Percentiles rank a stretch among this genome's conserved stretches.
phyloP scores from a whole-genome alignment of 2,888 invertebrate species.

The Diadegma fenestrale region DNA sequence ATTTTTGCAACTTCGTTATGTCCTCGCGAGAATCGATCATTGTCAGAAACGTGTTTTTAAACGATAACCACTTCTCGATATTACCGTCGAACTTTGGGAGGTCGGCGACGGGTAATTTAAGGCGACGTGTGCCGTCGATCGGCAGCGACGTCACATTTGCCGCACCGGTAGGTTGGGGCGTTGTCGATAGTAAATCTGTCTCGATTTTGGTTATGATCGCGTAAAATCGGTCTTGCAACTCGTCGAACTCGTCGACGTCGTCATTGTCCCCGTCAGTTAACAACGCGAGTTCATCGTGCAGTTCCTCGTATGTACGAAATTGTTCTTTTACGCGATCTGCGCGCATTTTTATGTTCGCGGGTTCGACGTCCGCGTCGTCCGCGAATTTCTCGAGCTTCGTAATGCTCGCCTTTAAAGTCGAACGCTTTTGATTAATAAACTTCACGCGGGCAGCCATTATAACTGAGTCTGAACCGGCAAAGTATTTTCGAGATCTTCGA shows the following conservation, averaged over 20 bases:
- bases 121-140: no score
- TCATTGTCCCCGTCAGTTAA: conserved; percentile 24
- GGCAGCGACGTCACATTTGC: conserved; percentile 18
- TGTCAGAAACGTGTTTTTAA: conserved; percentile 57
- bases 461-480: neutral
- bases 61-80: no score
- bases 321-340: conserved; percentile 13
- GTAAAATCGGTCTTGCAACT: conserved; percentile 42
- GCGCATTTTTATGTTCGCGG: conserved; percentile 41
- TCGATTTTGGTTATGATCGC: conserved; percentile 38
- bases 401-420: conserved; percentile 21
- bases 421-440: no score
- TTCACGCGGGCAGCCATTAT: conserved; percentile 39
- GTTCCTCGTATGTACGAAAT: conserved; percentile 48
- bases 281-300: conserved; percentile 43
- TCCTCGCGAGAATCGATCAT: conserved; percentile 63
- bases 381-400: conserved; percentile 49
- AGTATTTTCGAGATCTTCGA: conserved; percentile 20
- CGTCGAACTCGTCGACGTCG: conserved; percentile 22
- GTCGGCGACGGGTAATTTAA: no score
- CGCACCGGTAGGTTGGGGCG: neutral
- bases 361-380: conserved; percentile 21
- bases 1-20: conserved; percentile 64
- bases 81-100: no score
- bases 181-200: neutral